A percentile compares a stretch with the other conserved stretches of the same genome.
phyloP scores from a whole-genome alignment of 2,797 vertebrate species.

The Pterois miles region DNA sequence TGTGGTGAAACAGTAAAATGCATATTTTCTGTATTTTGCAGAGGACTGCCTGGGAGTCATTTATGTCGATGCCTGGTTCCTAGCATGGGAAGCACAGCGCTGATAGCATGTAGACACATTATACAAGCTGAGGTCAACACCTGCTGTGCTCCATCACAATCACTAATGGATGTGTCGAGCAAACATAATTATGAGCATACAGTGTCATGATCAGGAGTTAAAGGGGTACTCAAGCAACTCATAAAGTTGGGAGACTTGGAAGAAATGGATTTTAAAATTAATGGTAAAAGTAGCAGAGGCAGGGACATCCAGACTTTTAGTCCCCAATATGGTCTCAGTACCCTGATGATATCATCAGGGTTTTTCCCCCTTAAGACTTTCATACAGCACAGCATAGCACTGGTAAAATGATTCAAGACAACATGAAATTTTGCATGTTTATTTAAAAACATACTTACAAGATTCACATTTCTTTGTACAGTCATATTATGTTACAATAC shows the following conservation, averaged over 20 bases:
- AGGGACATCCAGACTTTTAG: neutral
- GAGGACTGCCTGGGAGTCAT: neutral
- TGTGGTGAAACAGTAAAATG: neutral
- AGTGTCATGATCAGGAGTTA: neutral
- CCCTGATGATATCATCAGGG: neutral
- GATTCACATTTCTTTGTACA: conserved; percentile 69
- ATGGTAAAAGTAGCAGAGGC: neutral
- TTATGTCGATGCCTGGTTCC: neutral
- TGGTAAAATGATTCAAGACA: conserved; percentile 6
- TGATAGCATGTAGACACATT: neutral
- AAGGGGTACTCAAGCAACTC: neutral
- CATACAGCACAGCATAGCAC: neutral
- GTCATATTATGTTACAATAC: conserved; percentile 58
- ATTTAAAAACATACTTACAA: conserved; percentile 72
- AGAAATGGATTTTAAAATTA: neutral
- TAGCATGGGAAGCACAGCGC: neutral
- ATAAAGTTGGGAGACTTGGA: neutral
- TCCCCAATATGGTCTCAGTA: neutral
- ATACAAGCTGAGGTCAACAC: neutral
- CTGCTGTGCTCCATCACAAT: neutral
- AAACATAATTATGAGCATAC: neutral
- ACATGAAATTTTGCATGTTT: conserved; percentile 46
- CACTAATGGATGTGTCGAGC: neutral
- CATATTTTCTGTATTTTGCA: neutral
- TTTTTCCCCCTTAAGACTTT: neutral